Base-by-base conservation (phyloP, 2,113 vertebrate genomes). In the Serinus canaria region DNA sequence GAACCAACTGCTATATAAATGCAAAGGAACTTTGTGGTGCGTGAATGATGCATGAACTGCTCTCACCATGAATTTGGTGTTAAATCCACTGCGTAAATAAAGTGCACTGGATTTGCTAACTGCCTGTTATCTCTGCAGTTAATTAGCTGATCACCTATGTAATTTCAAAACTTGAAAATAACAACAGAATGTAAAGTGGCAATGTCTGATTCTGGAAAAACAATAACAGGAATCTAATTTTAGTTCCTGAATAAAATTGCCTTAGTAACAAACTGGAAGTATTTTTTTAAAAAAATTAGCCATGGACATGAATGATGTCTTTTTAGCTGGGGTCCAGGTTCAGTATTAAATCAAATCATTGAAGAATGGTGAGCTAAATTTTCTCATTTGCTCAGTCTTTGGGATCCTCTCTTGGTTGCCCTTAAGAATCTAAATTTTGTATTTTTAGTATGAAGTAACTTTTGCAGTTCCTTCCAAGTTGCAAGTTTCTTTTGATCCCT, bases 91-190 rank as follows among this genome's bases (percentile, higher is more conserved):
- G 52, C 74, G 25, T 70, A 87, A 94, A 59, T 41, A 50, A 1
- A 44, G 47, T 67, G 68, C 69, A 33, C 63, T 53, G 75, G 53
- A 60, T 93, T 87, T 80, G 22, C n/a, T 94, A 83, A 88, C 90
- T 69, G 59, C 23, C 55, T 76, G 7, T 83, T 92, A 88, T 62
- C 63, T 69, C 79, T 69, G 53, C 58, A 83, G 67, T 76, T 87
- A 91, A 91, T 77, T 86, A 87, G 52, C 55, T 62, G 73, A 77
- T 91, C 83, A 74, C 43, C 69, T 74, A 13, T 46, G 41, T 69
- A 46, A 73, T 90, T 90, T 93, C 62, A 90, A 79, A 92, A 76
- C 69, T 44, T 41, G 23, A 64, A 76, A 91, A 88, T 41, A 90
- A 49, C 43, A 56, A 24, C 41, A 69, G n/a, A 90, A 58, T 30